Evolutionary conservation across 2,113 vertebrate species (phyloP).

Genomic region (Bubalus kerabau): DNA sequence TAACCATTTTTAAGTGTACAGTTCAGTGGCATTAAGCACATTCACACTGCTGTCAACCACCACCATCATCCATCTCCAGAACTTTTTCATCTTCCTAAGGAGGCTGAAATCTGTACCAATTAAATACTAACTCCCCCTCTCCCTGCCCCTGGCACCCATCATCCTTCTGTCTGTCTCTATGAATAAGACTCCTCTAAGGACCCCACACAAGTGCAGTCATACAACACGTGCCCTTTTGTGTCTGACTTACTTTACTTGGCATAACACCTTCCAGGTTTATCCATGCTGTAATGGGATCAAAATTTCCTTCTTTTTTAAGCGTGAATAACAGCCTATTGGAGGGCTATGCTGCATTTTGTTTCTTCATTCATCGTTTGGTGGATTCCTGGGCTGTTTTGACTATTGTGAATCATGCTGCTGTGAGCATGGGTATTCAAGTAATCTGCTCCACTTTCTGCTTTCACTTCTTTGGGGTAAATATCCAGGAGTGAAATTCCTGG

Average conservation of each 20-base stretch:
- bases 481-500: background rate
- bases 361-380: background rate
- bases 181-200: background rate
- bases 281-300: background rate
- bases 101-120: background rate
- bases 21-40: background rate
- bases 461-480: background rate
- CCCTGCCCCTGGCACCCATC: background rate
- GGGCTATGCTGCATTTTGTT: background rate
- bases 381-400: background rate
- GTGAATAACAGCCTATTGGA: background rate
- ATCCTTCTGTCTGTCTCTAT: background rate
- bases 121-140: background rate
- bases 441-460: background rate
- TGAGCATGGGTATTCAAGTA: background rate
- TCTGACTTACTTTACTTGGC: background rate
- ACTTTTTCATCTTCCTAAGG: background rate
- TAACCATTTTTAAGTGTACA: background rate
- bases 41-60: background rate
- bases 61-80: background rate
- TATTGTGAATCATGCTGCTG: background rate
- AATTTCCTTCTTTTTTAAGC: background rate
- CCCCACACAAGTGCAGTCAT: background rate
- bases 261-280: background rate
- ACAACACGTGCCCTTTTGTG: background rate